Conservation (phyloP, 2,113 vertebrate species). For the Sclerurus mexicanus region DNA sequence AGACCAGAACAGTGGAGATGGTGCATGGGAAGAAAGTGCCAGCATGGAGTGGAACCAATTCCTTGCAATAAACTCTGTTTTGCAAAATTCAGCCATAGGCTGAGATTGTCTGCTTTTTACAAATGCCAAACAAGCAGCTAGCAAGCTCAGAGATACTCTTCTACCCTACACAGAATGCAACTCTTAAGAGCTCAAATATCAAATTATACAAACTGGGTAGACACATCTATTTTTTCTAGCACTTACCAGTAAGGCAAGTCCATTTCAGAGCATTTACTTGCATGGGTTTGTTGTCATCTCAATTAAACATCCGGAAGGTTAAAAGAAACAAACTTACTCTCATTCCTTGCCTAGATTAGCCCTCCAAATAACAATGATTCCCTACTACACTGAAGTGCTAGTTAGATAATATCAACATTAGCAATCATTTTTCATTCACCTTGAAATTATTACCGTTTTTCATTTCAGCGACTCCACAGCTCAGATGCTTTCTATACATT, state of each 20-base stretch:
- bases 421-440: neutral
- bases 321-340: neutral
- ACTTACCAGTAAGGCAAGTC: neutral
- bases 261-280: neutral
- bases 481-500: neutral
- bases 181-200: neutral
- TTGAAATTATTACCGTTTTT: neutral
- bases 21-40: neutral
- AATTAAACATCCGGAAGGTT: neutral
- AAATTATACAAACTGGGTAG: neutral
- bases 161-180: neutral
- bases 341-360: neutral
- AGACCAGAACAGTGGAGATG: neutral
- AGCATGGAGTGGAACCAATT: neutral
- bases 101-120: neutral
- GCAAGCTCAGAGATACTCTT: neutral
- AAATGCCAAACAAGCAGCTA: neutral
- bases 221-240: neutral
- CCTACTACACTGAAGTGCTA: neutral
- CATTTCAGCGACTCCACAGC: neutral
- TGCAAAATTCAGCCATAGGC: neutral
- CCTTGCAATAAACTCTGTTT: neutral
- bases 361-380: neutral
- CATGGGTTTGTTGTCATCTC: neutral
- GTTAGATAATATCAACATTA: neutral